A percentile compares a stretch with the other conserved stretches of the same genome.
Evolutionary conservation across 2,888 invertebrate genomes (phyloP).

Genomic region (Acleris emargana): DNA sequence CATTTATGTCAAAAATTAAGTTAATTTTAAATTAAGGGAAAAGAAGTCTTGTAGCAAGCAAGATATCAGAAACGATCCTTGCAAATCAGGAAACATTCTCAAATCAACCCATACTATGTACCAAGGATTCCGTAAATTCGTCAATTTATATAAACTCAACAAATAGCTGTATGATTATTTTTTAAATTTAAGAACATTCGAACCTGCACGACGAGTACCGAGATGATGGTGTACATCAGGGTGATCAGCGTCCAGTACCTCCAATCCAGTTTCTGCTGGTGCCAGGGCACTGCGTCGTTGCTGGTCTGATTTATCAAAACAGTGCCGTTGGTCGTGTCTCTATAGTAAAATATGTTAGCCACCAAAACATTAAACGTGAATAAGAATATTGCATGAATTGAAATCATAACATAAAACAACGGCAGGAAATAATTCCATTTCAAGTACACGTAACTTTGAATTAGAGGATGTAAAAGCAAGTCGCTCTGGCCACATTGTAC

Average conservation of each 20-base stretch:
- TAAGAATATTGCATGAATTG: conserved; percentile 5
- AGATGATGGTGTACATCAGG: neutral
- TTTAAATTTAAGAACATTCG: too few species aligned
- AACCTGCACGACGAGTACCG: neutral
- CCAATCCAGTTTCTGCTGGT: too few species aligned
- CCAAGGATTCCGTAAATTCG: too few species aligned
- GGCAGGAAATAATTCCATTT: conserved; percentile 12
- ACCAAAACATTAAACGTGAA: conserved; percentile 1
- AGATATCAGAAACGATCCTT: too few species aligned
- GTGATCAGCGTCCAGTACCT: neutral
- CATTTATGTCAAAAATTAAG: too few species aligned
- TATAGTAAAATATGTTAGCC: neutral
- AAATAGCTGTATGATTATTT: too few species aligned
- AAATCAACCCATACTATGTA: too few species aligned
- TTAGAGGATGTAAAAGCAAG: conserved; percentile 9
- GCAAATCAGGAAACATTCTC: too few species aligned
- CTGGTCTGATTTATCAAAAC: neutral
- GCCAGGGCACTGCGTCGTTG: neutral
- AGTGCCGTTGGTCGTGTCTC: neutral
- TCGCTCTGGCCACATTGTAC: conserved; percentile 10
- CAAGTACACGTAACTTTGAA: conserved; percentile 7
- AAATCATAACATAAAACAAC: neutral
- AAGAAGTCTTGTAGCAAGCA: too few species aligned
- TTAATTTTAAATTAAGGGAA: too few species aligned
- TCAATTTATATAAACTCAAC: too few species aligned